Evolutionary conservation across 2,888 invertebrate genomes (phyloP).

Genomic region (Heliconius cydno): DNA sequence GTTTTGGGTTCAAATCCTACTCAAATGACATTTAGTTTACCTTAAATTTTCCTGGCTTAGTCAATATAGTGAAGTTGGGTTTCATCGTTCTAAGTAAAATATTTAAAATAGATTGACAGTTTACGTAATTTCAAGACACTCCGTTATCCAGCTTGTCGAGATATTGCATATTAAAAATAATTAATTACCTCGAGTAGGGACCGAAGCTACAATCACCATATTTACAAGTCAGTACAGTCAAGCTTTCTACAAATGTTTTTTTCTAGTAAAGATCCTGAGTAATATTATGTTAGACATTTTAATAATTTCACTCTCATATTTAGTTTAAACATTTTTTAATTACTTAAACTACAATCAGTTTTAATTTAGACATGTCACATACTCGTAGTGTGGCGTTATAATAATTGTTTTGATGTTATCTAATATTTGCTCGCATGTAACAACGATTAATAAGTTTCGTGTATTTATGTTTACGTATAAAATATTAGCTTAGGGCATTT

Average conservation of each 20-base stretch:
- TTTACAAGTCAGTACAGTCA: too few relatives aligned
- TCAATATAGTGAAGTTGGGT: neutral
- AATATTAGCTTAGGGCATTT: neutral
- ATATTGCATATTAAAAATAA: neutral
- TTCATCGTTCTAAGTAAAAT: neutral
- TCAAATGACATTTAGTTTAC: neutral
- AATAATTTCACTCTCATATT: too few relatives aligned
- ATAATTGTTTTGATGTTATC: slow-evolving; percentile 3
- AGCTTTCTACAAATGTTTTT: too few relatives aligned
- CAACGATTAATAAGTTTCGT: neutral
- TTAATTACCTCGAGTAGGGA: too few relatives aligned
- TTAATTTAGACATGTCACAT: neutral
- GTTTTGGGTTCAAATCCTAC: neutral
- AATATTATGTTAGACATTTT: neutral
- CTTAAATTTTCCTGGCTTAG: neutral
- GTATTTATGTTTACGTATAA: neutral
- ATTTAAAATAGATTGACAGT: too few relatives aligned
- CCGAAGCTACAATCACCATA: too few relatives aligned
- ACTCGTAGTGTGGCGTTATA: neutral
- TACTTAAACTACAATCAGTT: neutral
- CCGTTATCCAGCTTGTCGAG: neutral
- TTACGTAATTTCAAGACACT: neutral
- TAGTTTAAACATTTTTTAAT: neutral
- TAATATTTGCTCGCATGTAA: neutral
- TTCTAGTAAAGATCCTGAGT: neutral